Percentiles rank a stretch among this genome's conserved stretches.
These are phyloP conservation scores for Manacus vitellinus DNA, from an alignment of 2,113 vertebrate species.

Conservation along the genomic window DNA sequence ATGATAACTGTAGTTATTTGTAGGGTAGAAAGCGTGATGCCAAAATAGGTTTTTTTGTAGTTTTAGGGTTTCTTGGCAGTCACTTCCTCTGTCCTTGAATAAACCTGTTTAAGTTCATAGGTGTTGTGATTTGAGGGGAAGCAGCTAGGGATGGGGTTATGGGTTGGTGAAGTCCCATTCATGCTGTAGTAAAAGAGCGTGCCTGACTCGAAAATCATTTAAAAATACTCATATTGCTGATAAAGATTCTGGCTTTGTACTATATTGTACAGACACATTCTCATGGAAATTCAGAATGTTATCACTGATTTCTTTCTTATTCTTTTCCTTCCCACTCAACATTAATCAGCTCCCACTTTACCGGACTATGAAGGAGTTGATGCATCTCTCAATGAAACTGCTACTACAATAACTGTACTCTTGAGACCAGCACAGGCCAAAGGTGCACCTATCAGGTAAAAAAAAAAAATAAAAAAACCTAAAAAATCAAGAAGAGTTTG, in stretches of 20 bases:
- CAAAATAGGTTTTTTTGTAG: background rate
- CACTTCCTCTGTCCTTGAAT: background rate
- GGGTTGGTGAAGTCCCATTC: background rate
- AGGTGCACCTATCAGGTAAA: slow-evolving; percentile 96
- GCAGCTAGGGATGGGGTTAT: background rate
- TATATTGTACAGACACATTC: background rate
- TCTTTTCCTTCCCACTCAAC: background rate
- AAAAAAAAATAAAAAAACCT: background rate
- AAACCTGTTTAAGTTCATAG: background rate
- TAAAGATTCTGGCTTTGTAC: background rate
- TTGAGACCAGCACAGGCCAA: slow-evolving; percentile 97
- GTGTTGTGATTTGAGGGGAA: background rate
- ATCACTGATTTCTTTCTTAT: background rate
- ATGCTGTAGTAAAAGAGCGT: background rate
- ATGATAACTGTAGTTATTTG: background rate
- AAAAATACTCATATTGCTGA: background rate
- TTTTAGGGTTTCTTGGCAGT: background rate
- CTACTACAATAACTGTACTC: slow-evolving; percentile 95
- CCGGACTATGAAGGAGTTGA: slow-evolving; percentile 95
- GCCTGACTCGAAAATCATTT: background rate
- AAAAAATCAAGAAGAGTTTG: background rate
- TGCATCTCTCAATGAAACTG: slow-evolving; percentile 95
- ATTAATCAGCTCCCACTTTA: slow-evolving; percentile 87
- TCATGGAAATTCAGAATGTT: background rate
- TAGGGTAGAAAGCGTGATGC: background rate